Conservation (phyloP, 2,888 invertebrate species). For the Hydropsyche betteni region DNA sequence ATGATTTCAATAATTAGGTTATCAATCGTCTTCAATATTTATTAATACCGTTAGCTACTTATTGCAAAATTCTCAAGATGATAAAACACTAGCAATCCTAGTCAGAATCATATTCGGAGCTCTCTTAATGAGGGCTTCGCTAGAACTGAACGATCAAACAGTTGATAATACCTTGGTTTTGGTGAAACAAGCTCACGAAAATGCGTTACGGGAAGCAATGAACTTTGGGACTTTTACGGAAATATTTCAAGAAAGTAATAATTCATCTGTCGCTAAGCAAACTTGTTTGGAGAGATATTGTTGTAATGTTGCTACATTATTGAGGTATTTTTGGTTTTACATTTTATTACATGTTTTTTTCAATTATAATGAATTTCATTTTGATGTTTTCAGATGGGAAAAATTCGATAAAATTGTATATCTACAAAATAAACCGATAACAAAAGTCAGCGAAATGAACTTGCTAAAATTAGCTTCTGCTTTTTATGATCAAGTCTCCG, state of each 20-base stretch:
- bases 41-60: constrained; percentile 70
- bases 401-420: constrained; percentile 61
- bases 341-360: neutral
- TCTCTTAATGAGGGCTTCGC: constrained; percentile 61
- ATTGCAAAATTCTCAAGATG: constrained; percentile 68
- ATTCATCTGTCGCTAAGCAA: constrained; percentile 53
- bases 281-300: constrained; percentile 59
- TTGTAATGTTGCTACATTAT: constrained; percentile 60
- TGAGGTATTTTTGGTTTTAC: constrained; percentile 57
- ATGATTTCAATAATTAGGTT: constrained; percentile 59
- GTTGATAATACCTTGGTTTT: constrained; percentile 60
- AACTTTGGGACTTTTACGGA: constrained; percentile 58
- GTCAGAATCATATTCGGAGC: constrained; percentile 72
- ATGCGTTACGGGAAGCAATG: constrained; percentile 60
- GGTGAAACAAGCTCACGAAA: constrained; percentile 60
- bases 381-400: constrained; percentile 69
- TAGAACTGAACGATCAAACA: constrained; percentile 58
- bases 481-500: constrained; percentile 55
- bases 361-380: neutral
- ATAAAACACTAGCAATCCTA: constrained; percentile 69
- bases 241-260: constrained; percentile 55
- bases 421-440: constrained; percentile 58
- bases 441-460: constrained; percentile 59
- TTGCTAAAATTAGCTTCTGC: constrained; percentile 57
- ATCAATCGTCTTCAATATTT: constrained; percentile 69